phyloP scores from a whole-genome alignment of 2,113 vertebrate species.

The Euleptes europaea region DNA sequence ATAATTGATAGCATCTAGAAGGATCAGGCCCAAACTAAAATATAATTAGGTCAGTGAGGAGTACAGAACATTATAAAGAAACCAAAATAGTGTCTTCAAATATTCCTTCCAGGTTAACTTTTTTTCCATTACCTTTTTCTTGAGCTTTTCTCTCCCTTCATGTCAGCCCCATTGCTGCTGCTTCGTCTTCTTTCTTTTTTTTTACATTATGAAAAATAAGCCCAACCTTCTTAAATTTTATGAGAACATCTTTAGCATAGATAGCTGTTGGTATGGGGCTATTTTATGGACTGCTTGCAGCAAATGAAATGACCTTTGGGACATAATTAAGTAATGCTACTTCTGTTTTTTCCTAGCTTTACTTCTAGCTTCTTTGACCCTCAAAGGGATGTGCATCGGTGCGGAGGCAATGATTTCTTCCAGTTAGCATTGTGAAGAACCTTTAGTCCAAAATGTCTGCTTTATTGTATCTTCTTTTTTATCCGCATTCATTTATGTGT shows the following conservation, averaged over 20 bases:
- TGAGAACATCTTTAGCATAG: neutral
- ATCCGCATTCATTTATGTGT: too few relatives aligned
- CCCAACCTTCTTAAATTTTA: neutral
- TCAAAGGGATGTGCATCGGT: neutral
- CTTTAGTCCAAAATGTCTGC: neutral
- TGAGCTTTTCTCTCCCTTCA: neutral
- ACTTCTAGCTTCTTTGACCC: neutral
- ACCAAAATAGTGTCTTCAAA: neutral
- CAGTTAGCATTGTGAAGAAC: neutral
- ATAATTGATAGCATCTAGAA: conserved; percentile 3
- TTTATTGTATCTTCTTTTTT: too few relatives aligned
- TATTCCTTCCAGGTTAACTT: neutral
- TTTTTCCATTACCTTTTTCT: neutral
- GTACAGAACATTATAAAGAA: conserved; percentile 19
- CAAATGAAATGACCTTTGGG: neutral
- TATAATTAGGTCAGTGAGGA: conserved; percentile 18
- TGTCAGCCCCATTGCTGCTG: neutral
- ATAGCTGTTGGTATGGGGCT: neutral
- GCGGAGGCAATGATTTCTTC: neutral
- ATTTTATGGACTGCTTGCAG: conserved; percentile 10
- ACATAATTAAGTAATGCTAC: neutral
- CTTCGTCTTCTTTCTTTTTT: too few relatives aligned
- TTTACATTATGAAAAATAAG: neutral
- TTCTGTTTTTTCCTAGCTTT: neutral
- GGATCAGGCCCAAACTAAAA: neutral